phyloP scores from a whole-genome alignment of 2,888 invertebrate species.

The Andricus quercusramuli region DNA sequence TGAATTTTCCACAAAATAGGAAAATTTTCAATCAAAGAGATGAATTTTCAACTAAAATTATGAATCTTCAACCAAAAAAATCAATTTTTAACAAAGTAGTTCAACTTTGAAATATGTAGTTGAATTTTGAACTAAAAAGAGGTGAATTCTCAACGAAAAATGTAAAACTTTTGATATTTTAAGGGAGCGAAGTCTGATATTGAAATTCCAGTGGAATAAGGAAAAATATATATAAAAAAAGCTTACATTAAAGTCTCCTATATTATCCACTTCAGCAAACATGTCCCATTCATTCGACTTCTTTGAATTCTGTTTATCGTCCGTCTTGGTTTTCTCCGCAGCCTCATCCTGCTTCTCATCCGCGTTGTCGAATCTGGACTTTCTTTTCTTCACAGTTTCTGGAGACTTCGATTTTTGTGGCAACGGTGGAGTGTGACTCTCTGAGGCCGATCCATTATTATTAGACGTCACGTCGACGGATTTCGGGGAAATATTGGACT shows the following conservation, averaged over 20 bases:
- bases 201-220: constrained; percentile 42
- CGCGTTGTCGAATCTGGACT: constrained; percentile 66
- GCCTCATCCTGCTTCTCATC: constrained; percentile 62
- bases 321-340: constrained; percentile 68
- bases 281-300: constrained; percentile 90
- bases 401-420: constrained; percentile 71
- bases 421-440: constrained; percentile 75
- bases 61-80: too few species aligned
- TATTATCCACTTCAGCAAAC: constrained; percentile 95
- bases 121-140: too few species aligned
- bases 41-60: too few species aligned
- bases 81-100: too few species aligned
- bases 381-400: constrained; percentile 65
- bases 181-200: too few species aligned
- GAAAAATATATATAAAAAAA: constrained; percentile 38
- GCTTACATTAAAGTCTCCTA: constrained; percentile 87
- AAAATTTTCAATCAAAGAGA: too few species aligned
- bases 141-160: too few species aligned
- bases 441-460: constrained; percentile 73
- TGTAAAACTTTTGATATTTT: too few species aligned
- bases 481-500: constrained; percentile 66
- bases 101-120: too few species aligned
- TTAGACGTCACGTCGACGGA: constrained; percentile 68
- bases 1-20: too few species aligned
- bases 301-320: constrained; percentile 74